Percentiles rank a stretch among this genome's conserved stretches.
Evolutionary conservation across 2,113 vertebrate genomes (phyloP).

Genomic region (Serinus canaria): DNA sequence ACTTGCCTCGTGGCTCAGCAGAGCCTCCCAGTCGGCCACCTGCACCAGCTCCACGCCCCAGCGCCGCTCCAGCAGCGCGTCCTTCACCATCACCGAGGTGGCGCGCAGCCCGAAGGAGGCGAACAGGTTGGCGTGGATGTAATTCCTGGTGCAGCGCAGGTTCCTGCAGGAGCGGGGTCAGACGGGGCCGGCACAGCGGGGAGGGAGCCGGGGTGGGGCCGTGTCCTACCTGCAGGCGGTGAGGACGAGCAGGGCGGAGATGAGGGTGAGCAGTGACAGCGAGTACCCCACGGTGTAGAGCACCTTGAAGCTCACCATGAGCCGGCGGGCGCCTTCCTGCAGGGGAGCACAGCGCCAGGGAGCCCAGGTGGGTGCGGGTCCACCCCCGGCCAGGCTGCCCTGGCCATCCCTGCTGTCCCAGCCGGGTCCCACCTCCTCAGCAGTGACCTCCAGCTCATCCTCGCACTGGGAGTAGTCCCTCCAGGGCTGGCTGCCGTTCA

Average conservation of each 20-base stretch:
- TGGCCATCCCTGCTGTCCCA: background rate
- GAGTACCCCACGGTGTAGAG: constrained; percentile 91
- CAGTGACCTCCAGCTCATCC: constrained; percentile 66
- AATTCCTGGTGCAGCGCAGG: constrained; percentile 82
- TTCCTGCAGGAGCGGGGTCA: constrained; percentile 56
- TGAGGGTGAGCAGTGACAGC: constrained; percentile 81
- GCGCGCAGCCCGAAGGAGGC: constrained; percentile 84
- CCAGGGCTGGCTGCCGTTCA: constrained; percentile 76
- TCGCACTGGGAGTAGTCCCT: constrained; percentile 85
- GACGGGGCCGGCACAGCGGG: rapidly evolving
- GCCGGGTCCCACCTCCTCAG: constrained; percentile 49
- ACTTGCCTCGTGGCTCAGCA: constrained; percentile 75
- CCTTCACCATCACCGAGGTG: constrained; percentile 78
- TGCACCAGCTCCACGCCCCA: constrained; percentile 74
- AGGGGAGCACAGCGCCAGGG: rapidly evolving
- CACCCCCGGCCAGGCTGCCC: background rate
- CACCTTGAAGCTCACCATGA: constrained; percentile 80
- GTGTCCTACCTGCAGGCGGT: constrained; percentile 44
- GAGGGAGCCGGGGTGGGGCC: background rate
- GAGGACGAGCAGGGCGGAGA: constrained; percentile 74
- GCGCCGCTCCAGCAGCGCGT: constrained; percentile 75
- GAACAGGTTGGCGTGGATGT: constrained; percentile 82
- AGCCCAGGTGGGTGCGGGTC: rapidly evolving
- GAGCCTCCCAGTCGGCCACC: constrained; percentile 72
- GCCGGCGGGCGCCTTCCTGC: constrained; percentile 76